Base-by-base conservation (phyloP, 1,140 invertebrate species). In the Archegozetes longisetosus region DNA sequence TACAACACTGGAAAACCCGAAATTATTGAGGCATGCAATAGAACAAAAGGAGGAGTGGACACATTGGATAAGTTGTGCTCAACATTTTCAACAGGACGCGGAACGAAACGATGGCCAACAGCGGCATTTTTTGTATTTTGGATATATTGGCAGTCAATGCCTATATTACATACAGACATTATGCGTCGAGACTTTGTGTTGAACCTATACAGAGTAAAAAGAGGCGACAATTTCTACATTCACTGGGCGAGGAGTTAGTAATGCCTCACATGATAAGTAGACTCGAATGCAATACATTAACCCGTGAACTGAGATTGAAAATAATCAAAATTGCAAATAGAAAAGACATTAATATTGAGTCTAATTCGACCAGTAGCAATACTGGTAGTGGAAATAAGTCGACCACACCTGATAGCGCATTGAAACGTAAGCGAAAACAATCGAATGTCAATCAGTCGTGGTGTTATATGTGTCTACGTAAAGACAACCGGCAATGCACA, bases 41-140 rank as follows among this genome's bases (percentile, higher is more conserved):
- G 58, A 26, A 71, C 69, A 4, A 77, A 77, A 69, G 69, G 71
- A 29, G 73, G 70, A 28, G 73, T 76, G 1, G 73, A 75, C 59
- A 68, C 64, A 9, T 58, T 75, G 17, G 71, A 76, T 61, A 65
- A 75, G 60, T 69, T 75, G 68, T 70, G 66, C 59, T 64, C 67
- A 13, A 64, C 60, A n/a, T 70, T 69, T 61, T 68, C 68, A 47
- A 61, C 58, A 54, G 50, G 65, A 25, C 62, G 74, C 61, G 68
- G 61, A 62, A 72, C 67, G n/a, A 64, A 62, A 20, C 64, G 71
- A 29, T 73, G 71, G 73, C 69, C 32, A 40, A 40, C 32, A 9
- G 32, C 32, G 32, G 32, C 32, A 40, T 40, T 40, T 40, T 40
- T 40, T 40, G 32, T 17, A 40, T 40, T 40, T 40, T 40, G 32